Conservation (phyloP, 2,113 vertebrate species). For the Actenoides hombroni region DNA sequence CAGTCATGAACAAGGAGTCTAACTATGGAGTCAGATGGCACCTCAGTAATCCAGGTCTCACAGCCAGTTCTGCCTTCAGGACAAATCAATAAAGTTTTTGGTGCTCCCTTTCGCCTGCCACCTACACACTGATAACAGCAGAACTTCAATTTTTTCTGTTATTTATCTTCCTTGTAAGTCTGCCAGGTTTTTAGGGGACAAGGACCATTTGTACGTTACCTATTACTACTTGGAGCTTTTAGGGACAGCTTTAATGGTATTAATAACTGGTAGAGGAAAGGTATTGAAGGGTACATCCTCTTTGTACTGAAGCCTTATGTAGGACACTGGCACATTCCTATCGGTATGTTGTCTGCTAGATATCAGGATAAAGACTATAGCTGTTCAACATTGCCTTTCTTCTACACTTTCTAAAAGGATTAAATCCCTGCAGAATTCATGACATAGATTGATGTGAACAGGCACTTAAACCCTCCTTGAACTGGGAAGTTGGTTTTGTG, state of each 20-base stretch:
- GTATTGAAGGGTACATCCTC: neutral
- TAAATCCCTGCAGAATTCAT: neutral
- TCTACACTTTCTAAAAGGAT: neutral
- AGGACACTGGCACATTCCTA: neutral
- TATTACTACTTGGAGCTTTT: neutral
- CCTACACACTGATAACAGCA: neutral
- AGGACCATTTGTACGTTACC: neutral
- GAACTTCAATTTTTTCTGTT: neutral
- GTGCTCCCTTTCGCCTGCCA: neutral
- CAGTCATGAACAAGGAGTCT: neutral
- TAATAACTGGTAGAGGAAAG: neutral
- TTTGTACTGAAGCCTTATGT: neutral
- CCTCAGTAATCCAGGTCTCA: rapidly evolving
- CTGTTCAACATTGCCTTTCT: neutral
- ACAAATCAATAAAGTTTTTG: neutral
- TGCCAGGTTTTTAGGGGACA: neutral
- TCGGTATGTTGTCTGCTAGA: neutral
- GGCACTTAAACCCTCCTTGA: slow-evolving; percentile 21
- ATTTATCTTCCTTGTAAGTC: neutral
- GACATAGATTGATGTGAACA: neutral
- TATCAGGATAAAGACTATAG: neutral
- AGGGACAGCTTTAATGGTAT: neutral
- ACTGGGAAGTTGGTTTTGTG: neutral
- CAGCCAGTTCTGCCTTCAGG: neutral
- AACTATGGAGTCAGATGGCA: neutral